Percentiles rank a stretch among this genome's conserved stretches.
Conservation (phyloP, 2,113 vertebrate genomes). For the Actinemys pallida region DNA sequence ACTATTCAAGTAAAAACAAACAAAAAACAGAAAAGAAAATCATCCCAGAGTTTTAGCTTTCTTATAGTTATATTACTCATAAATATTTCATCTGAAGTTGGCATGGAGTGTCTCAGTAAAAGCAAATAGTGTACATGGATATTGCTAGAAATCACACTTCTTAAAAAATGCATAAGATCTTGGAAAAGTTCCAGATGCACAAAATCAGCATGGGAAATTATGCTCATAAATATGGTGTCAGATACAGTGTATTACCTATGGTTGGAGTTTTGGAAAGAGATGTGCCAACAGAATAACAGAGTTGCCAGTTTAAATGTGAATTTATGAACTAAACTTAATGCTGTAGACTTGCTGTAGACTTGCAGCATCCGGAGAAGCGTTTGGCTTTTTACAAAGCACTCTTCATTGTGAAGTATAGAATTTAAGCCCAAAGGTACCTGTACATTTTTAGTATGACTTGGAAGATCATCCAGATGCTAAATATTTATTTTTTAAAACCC, state of each 20-base stretch:
- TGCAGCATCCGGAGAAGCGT: neutral
- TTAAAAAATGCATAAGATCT: neutral
- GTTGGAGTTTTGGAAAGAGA: neutral
- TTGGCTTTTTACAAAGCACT: neutral
- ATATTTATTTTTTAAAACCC: neutral
- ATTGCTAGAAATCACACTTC: constrained; percentile 38
- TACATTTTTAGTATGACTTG: neutral
- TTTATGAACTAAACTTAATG: neutral
- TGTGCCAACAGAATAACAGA: neutral
- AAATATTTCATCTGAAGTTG: constrained; percentile 73
- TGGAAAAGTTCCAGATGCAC: neutral
- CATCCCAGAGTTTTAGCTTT: constrained; percentile 64
- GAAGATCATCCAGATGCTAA: neutral
- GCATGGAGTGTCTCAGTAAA: constrained; percentile 66
- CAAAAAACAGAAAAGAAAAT: constrained; percentile 1
- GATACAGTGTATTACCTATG: neutral
- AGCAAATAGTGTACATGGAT: constrained; percentile 50
- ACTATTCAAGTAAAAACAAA: constrained; percentile 82
- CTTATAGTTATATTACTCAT: constrained; percentile 72
- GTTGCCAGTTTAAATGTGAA: neutral
- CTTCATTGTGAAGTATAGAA: neutral
- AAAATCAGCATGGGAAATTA: neutral
- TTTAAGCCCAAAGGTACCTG: neutral
- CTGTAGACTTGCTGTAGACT: neutral
- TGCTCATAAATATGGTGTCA: neutral